Base-by-base conservation (phyloP, 2,797 vertebrate species). In the Nyctibius grandis region DNA sequence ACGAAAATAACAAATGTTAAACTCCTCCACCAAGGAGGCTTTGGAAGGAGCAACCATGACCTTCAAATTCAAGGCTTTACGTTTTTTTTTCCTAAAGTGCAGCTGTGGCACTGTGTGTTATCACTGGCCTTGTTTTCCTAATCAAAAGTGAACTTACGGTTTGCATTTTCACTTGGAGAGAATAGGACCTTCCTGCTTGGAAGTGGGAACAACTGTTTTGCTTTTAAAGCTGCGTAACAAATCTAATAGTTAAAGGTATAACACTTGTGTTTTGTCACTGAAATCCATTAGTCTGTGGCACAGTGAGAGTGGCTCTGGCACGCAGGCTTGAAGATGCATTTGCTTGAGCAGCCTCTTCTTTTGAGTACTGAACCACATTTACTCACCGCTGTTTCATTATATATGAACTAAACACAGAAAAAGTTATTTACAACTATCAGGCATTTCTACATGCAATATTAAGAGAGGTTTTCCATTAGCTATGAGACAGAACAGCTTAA, bases 391-490 rank as follows among this genome's bases (percentile, higher is more conserved):
- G 17, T 89, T 96, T 56, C 85, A 82, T 96, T 94, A 76, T 80
- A 57, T 60, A 48, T 38, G 64, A 93, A 63, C 74, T 70, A 85
- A 96, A 82, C 25, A 19, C n/a, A 45, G 60, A 20, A 76, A 31
- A 73, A 64, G 54, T 88, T 93, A 93, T 85, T 96, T 88, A 84
- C 83, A 87, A 61, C 47, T 81, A 73, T 84, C 59, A 73, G 85
- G 59, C 89, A 45, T 78, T 93, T 81, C 48, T 64, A 14, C 77
- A 42, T 34, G 36, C 73, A 51, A 21, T 40, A 77, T 85, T 88
- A 81, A 91, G 65, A 40, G 74, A 77, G 63, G 5, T 26, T 95
- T 79, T 53, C 88, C 83, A 51, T 47, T 56, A 73, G 73, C 69
- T 85, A 83, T 0, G 9, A 28, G 70, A 60, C 10, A 18, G 75